Conservation (phyloP, 2,888 invertebrate species). For the Tiphia femorata region DNA sequence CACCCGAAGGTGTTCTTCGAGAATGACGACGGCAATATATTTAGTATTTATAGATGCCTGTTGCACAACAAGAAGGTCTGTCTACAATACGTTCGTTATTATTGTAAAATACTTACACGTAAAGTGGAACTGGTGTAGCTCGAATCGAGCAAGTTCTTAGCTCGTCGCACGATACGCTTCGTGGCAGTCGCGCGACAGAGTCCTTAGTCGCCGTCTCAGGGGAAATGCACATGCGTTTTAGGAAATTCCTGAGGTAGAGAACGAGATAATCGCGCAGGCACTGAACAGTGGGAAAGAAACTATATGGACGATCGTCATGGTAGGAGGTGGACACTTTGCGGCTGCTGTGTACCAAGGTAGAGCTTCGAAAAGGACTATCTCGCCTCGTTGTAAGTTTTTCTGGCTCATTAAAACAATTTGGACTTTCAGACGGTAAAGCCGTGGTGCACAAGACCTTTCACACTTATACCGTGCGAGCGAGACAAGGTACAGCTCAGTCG, state of each 20-base stretch:
- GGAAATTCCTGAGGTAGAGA: conserved; percentile 68
- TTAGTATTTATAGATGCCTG: conserved; percentile 82
- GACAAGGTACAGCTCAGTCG: conserved; percentile 85
- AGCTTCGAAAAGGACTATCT: neutral
- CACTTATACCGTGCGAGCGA: conserved; percentile 85
- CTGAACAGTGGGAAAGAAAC: conserved; percentile 66
- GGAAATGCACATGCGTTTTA: conserved; percentile 58
- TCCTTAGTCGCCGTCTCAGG: conserved; percentile 46
- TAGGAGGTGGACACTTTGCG: conserved; percentile 88
- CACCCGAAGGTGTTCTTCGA: conserved; percentile 83
- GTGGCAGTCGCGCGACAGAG: conserved; percentile 42
- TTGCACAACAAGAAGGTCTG: conserved; percentile 79
- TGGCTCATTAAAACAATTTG: neutral
- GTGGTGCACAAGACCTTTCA: conserved; percentile 86
- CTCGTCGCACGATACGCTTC: conserved; percentile 44
- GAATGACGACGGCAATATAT: conserved; percentile 76
- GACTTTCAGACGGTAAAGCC: conserved; percentile 68
- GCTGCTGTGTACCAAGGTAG: conserved; percentile 77
- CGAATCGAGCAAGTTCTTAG: conserved; percentile 7
- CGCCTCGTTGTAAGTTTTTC: too few species aligned
- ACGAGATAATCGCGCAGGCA: conserved; percentile 60
- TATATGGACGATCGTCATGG: conserved; percentile 83
- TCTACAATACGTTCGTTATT: conserved; percentile 13
- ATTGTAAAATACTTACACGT: conserved; percentile 2
- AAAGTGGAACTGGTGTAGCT: neutral